phyloP scores from a whole-genome alignment of 2,113 vertebrate species.

The Triplophysa rosa region DNA sequence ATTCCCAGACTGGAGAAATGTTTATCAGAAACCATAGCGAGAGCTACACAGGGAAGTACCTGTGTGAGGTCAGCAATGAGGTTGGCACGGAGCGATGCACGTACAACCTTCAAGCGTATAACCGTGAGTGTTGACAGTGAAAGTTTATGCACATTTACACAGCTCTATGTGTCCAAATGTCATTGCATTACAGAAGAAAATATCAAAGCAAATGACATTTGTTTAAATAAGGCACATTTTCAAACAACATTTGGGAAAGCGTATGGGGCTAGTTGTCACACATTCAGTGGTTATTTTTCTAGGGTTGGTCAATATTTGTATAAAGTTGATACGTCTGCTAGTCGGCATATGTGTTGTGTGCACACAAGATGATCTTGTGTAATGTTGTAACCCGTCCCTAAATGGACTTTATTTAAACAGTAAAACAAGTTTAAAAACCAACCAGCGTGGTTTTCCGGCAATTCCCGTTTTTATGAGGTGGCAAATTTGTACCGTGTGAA shows the following conservation, averaged over 20 bases:
- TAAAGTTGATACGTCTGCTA: too few species aligned
- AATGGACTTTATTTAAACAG: too few species aligned
- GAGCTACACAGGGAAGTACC: slow-evolving; percentile 76
- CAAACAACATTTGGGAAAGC: neutral
- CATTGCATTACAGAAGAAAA: neutral
- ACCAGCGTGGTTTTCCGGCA: too few species aligned
- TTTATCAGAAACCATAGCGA: slow-evolving; percentile 76
- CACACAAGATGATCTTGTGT: too few species aligned
- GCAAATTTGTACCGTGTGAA: too few species aligned
- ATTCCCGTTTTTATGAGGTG: too few species aligned
- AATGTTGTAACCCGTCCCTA: too few species aligned
- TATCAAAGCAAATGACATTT: neutral
- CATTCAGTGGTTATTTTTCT: too few species aligned
- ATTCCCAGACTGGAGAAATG: slow-evolving; percentile 74
- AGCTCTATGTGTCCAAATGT: neutral
- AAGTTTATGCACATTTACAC: neutral
- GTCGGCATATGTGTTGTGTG: too few species aligned
- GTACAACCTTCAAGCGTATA: slow-evolving; percentile 70
- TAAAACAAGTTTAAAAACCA: too few species aligned
- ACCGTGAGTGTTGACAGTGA: slow-evolving; percentile 68
- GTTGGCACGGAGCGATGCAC: slow-evolving; percentile 80
- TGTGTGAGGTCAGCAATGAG: slow-evolving; percentile 79
- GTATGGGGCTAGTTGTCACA: too few species aligned
- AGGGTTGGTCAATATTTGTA: neutral
- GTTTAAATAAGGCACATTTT: neutral